Base-by-base conservation (phyloP, 2,113 vertebrate species). In the Eptesicus fuscus region DNA sequence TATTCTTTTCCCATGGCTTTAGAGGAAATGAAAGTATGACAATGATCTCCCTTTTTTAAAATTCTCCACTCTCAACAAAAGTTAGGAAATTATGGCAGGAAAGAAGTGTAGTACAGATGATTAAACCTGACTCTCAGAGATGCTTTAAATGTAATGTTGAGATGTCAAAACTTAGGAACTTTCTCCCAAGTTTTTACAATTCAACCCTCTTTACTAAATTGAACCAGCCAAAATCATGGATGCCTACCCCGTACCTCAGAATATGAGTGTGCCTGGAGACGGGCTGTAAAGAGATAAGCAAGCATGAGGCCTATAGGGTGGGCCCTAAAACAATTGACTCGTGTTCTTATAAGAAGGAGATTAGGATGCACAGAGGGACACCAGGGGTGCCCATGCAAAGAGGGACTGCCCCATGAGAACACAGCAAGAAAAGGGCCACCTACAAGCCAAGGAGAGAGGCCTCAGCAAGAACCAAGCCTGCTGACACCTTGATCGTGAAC, bases 11-110 rank as follows among this genome's bases (percentile, higher is more conserved):
- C 40, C 42, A 88, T 63, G 83, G 16, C 56, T 88, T 78, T 12
- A 80, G 69, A 89, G 65, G 10, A 93, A 96, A 87, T 70, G 16
- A 63, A 93, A 88, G 37, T 32, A 88, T 32, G 23, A 83, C 11
- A 77, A 2, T 59, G 25, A 88, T 59, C 10, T 95, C 12, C 70
- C 42, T 67, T 83, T 40, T 59, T 22, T 20, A 88, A 94, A 94
- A 91, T 69, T 22, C 49, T 90, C n/a, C n/a, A 35, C 10, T 71
- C 32, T 30, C n/a, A 65, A 61, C 0, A 44, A 61, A 86, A 86
- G 70, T 67, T 78, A 70, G 49, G 69, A 90, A 56, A 44, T 74
- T 44, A 30, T 1, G 17, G 44, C 49, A 94, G 69, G 28, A 93
- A 93, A 93, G 22, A 85, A 90, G 25, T n/a, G 20, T 17, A n/a